Conservation (phyloP, 1,140 invertebrate genomes). For the Drosophila teissieri region DNA sequence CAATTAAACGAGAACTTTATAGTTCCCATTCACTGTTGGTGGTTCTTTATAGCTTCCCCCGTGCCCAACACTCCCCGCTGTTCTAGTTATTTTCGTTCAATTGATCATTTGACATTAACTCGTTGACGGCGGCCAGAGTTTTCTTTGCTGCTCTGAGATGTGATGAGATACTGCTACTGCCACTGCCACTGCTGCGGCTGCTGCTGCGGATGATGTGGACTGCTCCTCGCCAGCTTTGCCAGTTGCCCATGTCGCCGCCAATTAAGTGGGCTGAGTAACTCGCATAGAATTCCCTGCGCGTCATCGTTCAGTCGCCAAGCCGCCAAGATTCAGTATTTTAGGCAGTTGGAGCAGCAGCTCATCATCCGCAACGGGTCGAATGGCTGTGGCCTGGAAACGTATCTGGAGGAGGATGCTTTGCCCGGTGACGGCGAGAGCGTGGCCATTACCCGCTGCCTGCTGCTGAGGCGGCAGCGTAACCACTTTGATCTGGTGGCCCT, state of each 20-base stretch:
- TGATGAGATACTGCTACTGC: slow-evolving; percentile 15
- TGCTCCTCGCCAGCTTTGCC: slow-evolving; percentile 52
- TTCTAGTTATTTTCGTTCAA: slow-evolving; percentile 69
- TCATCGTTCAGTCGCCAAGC: slow-evolving; percentile 10
- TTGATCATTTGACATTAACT: slow-evolving; percentile 79
- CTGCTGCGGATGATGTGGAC: slow-evolving; percentile 16
- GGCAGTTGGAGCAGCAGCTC: slow-evolving; percentile 61
- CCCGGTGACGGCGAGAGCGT: slow-evolving; percentile 15
- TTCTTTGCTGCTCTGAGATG: slow-evolving; percentile 23
- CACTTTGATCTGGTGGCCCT: slow-evolving; percentile 77
- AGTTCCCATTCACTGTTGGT: slow-evolving; percentile 42
- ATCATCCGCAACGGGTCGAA: slow-evolving; percentile 50
- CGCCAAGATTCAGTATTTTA: slow-evolving; percentile 81
- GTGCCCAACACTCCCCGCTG: slow-evolving; percentile 27
- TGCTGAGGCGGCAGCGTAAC: slow-evolving; percentile 70
- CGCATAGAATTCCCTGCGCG: slow-evolving; percentile 36
- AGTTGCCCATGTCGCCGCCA: slow-evolving; percentile 49
- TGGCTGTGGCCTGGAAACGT: slow-evolving; percentile 31
- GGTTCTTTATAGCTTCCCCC: slow-evolving; percentile 19
- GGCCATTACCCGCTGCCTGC: slow-evolving; percentile 49
- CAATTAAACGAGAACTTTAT: slow-evolving; percentile 47
- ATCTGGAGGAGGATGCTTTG: slow-evolving; percentile 1
- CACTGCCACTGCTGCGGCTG: neutral
- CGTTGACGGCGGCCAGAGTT: slow-evolving; percentile 42
- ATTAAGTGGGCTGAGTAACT: slow-evolving; percentile 57